Percentiles rank a stretch among this genome's conserved stretches.
Evolutionary conservation across 64 coral and sea anemone species (phyloP).

Genomic region (Montipora cactus): DNA sequence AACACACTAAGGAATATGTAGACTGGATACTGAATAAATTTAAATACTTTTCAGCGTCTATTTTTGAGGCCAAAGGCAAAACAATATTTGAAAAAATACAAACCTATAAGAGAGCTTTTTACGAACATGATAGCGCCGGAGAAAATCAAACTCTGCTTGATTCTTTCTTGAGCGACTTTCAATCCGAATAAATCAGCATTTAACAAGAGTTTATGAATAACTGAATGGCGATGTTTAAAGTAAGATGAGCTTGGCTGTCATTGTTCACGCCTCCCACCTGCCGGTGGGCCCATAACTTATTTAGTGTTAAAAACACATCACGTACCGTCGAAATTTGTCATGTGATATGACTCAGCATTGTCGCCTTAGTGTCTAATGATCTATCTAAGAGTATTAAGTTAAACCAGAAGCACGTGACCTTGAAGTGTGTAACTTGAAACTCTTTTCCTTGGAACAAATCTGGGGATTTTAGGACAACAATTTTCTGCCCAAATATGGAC

Average conservation of each 20-base stretch:
- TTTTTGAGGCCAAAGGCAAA: background rate
- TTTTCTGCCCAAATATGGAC: too few species aligned
- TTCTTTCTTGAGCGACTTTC: background rate
- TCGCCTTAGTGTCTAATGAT: background rate
- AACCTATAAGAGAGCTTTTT: constrained; percentile 45
- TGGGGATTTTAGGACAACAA: too few species aligned
- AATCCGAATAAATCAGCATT: background rate
- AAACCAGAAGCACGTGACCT: too few species aligned
- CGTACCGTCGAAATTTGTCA: background rate
- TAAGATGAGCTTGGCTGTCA: background rate
- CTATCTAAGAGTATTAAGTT: background rate
- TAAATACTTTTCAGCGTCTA: background rate
- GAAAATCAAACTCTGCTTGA: background rate
- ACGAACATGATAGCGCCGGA: constrained; percentile 1
- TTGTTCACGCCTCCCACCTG: background rate
- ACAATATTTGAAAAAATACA: background rate
- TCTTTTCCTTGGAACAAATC: too few species aligned
- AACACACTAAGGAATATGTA: background rate
- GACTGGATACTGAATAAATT: background rate
- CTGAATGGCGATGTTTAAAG: background rate
- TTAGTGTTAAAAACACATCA: constrained; percentile 21
- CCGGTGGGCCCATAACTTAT: constrained; percentile 43
- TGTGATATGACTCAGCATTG: background rate
- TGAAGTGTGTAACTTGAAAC: too few species aligned
- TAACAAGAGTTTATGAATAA: background rate